Conservation (phyloP, 2,888 invertebrate genomes). For the Serrognathus titanus region DNA sequence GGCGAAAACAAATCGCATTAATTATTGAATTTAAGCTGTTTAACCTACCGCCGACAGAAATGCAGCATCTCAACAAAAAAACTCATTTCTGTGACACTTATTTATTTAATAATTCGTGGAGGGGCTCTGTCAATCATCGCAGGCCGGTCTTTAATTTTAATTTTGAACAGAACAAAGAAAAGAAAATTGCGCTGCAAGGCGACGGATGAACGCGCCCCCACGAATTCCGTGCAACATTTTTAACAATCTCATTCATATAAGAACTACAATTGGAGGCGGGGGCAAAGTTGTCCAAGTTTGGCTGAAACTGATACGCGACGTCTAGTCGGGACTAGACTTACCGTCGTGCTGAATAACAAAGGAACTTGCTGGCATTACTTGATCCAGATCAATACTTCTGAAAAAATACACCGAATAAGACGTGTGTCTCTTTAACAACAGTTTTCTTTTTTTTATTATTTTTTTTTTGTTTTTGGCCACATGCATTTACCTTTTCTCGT, state of each 20-base stretch:
- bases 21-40: conserved; percentile 34
- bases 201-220: neutral
- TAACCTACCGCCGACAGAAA: conserved; percentile 21
- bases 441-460: conserved; percentile 5
- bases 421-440: conserved; percentile 35
- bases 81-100: neutral
- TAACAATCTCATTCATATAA: no score
- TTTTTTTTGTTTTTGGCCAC: conserved; percentile 21
- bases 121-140: neutral
- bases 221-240: neutral
- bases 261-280: neutral
- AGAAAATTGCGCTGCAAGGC: neutral
- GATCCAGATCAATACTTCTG: conserved; percentile 69
- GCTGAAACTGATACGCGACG: conserved; percentile 41
- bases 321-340: conserved; percentile 63
- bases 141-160: neutral
- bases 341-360: conserved; percentile 61
- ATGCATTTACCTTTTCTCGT: conserved; percentile 12
- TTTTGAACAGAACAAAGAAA: neutral
- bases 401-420: conserved; percentile 77
- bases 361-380: conserved; percentile 58
- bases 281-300: conserved; percentile 9
- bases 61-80: neutral
- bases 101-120: neutral
- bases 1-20: conserved; percentile 49